Conservation (phyloP, 2,888 invertebrate genomes). For the Xestobium rufovillosum region DNA sequence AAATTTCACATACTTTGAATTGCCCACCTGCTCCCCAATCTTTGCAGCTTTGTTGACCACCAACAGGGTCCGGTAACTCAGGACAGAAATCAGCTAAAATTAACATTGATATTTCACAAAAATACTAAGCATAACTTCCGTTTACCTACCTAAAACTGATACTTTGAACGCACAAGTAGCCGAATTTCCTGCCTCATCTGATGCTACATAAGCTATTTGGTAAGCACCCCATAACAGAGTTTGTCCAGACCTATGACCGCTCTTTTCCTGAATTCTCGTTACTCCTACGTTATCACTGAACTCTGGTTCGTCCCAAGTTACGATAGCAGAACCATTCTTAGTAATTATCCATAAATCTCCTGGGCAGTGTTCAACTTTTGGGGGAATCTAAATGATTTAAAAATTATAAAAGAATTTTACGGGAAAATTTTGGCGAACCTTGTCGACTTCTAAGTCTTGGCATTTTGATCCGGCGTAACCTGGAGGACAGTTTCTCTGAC, state of each 20-base stretch:
- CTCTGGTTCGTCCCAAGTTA: constrained; percentile 86
- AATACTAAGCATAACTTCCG: not conserved
- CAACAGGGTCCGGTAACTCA: constrained; percentile 78
- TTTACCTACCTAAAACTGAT: constrained; percentile 71
- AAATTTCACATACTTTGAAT: constrained; percentile 91
- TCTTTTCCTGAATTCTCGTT: constrained; percentile 70
- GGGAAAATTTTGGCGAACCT: constrained; percentile 41
- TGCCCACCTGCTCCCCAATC: constrained; percentile 96
- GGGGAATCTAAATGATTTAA: constrained; percentile 54
- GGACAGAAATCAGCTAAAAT: constrained; percentile 83
- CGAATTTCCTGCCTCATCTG: constrained; percentile 85
- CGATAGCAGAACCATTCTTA: constrained; percentile 82
- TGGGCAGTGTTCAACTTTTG: constrained; percentile 83
- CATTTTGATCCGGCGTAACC: constrained; percentile 83
- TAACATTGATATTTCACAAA: constrained; percentile 6
- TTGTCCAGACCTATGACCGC: constrained; percentile 80
- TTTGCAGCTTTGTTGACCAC: constrained; percentile 86
- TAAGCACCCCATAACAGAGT: constrained; percentile 87
- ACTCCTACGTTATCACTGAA: constrained; percentile 86
- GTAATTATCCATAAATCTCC: constrained; percentile 92
- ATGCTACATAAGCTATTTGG: constrained; percentile 88
- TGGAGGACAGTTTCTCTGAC: constrained; percentile 79
- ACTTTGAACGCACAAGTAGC: constrained; percentile 89
- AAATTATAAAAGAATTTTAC: not conserved
- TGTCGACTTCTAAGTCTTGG: constrained; percentile 75